These are phyloP conservation scores for Tortrix viridana DNA, from an alignment of 2,888 invertebrate species.

Conservation along the genomic window DNA sequence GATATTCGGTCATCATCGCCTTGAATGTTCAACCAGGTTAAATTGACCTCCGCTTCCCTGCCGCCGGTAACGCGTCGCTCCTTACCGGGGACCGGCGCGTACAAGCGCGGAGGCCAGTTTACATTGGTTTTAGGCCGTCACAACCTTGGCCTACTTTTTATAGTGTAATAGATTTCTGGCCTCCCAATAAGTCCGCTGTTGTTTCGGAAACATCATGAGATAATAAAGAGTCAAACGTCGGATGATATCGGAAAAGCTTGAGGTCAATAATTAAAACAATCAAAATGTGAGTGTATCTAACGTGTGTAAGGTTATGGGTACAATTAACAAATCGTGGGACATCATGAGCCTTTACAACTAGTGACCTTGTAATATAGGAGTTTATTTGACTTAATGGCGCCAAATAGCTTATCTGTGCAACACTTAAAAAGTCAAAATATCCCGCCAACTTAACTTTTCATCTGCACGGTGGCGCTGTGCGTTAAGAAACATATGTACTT, in stretches of 20 bases:
- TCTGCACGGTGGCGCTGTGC: not conserved
- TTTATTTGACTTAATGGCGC: too few species aligned
- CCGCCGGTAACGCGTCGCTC: slow-evolving; percentile 41
- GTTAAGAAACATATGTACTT: not conserved
- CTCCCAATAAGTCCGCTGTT: slow-evolving; percentile 56
- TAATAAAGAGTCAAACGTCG: slow-evolving; percentile 3
- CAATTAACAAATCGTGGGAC: too few species aligned
- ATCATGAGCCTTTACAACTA: too few species aligned
- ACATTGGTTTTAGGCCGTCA: slow-evolving; percentile 25
- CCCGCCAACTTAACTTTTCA: not conserved
- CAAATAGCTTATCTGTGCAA: too few species aligned
- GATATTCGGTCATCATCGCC: slow-evolving; percentile 49
- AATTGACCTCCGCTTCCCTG: slow-evolving; percentile 48
- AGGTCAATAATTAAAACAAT: too few species aligned
- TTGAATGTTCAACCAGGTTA: slow-evolving; percentile 46
- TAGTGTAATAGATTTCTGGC: slow-evolving; percentile 63
- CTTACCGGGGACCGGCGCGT: slow-evolving; percentile 48
- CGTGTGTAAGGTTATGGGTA: too few species aligned
- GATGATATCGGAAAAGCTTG: slow-evolving; percentile 1
- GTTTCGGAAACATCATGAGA: slow-evolving; percentile 12
- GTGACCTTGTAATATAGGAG: too few species aligned
- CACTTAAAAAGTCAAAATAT: too few species aligned
- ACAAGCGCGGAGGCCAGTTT: slow-evolving; percentile 48
- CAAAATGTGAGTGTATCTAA: too few species aligned
- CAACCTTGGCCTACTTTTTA: slow-evolving; percentile 76